These are phyloP conservation scores for Microplitis manilae DNA, from an alignment of 2,888 invertebrate genomes.

Conservation along the genomic window DNA sequence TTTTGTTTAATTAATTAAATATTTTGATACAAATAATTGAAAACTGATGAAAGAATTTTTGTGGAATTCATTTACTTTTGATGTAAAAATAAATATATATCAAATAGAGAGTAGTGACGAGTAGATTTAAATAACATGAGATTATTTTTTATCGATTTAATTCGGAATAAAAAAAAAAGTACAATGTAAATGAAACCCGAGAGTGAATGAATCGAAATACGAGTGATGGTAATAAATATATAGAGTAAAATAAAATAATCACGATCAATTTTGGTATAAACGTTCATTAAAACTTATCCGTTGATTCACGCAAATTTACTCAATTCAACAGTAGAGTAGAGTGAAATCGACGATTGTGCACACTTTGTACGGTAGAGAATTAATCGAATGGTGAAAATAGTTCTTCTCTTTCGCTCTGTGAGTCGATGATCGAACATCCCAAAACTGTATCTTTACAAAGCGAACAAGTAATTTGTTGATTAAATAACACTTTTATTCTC, in stretches of 20 bases:
- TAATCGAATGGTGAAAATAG: neutral
- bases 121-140: constrained; percentile 20
- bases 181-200: neutral
- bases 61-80: neutral
- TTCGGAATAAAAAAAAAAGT: neutral
- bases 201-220: neutral
- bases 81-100: neutral
- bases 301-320: constrained; percentile 10
- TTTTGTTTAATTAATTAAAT: no score
- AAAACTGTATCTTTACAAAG: neutral
- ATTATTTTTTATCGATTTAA: constrained; percentile 6
- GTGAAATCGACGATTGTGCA: neutral
- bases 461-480: constrained; percentile 1
- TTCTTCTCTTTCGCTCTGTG: neutral
- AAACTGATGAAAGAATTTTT: no score
- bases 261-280: neutral
- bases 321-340: constrained; percentile 4
- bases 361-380: neutral
- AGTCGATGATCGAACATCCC: neutral
- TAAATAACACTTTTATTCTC: neutral
- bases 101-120: neutral
- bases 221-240: constrained; percentile 2
- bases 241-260: neutral
- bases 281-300: constrained; percentile 25
- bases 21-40: no score